Evolutionary conservation across 23 tunicate genomes (phyloP).

Genomic region (Trididemnum nubilum): DNA sequence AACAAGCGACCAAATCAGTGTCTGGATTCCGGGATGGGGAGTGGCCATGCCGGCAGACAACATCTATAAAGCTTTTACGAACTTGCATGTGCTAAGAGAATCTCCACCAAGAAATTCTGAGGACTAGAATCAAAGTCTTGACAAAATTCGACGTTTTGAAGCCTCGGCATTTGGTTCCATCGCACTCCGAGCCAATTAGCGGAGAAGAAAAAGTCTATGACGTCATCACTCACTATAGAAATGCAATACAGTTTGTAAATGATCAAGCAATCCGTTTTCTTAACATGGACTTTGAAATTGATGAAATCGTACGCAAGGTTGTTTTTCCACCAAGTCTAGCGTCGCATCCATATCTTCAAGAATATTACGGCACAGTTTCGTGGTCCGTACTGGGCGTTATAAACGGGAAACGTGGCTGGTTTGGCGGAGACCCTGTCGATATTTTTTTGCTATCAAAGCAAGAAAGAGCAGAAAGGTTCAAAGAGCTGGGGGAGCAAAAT

Average conservation of each 20-base stretch:
- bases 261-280: slow-evolving; percentile 73
- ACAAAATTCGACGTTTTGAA: slow-evolving; percentile 34
- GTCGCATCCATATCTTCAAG: slow-evolving; percentile 60
- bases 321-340: slow-evolving; percentile 58
- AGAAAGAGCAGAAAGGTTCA: slow-evolving; percentile 33
- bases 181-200: slow-evolving; percentile 59
- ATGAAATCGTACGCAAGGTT: slow-evolving; percentile 65
- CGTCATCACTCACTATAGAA: slow-evolving; percentile 53
- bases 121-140: slow-evolving; percentile 64
- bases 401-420: slow-evolving; percentile 65
- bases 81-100: slow-evolving; percentile 83
- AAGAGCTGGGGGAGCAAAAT: too few relatives aligned
- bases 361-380: slow-evolving; percentile 74
- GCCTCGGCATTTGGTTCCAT: slow-evolving; percentile 56
- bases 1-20: slow-evolving; percentile 80
- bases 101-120: slow-evolving; percentile 47
- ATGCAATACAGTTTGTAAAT: slow-evolving; percentile 77
- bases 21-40: slow-evolving; percentile 70
- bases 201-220: slow-evolving; percentile 60
- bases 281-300: slow-evolving; percentile 35
- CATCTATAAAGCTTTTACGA: slow-evolving; percentile 82
- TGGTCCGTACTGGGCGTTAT: slow-evolving; percentile 81
- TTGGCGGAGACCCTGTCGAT: slow-evolving; percentile 58
- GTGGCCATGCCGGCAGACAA: slow-evolving; percentile 78
- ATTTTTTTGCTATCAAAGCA: slow-evolving; percentile 27